Evolutionary conservation across 2,888 invertebrate species (phyloP), one percentile per base, ranked within the genome.

Genomic region (Drosophila helvetica): DNA sequence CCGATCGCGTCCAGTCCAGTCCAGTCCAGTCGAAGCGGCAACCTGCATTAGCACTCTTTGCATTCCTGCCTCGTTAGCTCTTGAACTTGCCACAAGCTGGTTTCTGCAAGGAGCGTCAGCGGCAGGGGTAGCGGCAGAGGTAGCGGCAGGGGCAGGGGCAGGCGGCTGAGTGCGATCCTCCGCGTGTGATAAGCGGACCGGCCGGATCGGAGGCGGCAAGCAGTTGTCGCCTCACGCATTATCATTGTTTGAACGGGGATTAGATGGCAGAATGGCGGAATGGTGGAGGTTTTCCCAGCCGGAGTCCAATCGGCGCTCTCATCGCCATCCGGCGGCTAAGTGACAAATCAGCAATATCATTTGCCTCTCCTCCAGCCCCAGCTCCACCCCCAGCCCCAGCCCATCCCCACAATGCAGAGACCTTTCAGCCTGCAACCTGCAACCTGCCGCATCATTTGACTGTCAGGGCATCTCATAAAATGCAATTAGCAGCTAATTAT

Each of bases 401-500:
- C 30, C 30, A 30, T 27, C 27, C 17, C 9, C 38, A 59, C 62
- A 62, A 63, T 63, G 60, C 42, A 27, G 10, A 46, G 33, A 45
- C n/a, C 57, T 48, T 25, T 12, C 42, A 33, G 55, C n/a, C n/a
- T n/a, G n/a, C 25, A 30, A 22, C n/a, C 1, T 46, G 33, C 50
- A 57, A 64, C 50, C 25, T 60, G 69, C 69, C 18, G 70, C 72
- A 70, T 71, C 70, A 70, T 57, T 70, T 71, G 53, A 56, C 74
- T 73, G 72, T 73, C 74, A 48, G 63, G 66, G 66, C 52, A 46
- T 47, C 55, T 73, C 53, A 74, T 73, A 73, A 74, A 73, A 55
- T 33, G 85, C 79, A 83, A 83, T 83, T 83, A 83, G 81, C 74
- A 53, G 74, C 85, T 85, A 79, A 83, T 83, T 81, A 84, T 84